phyloP scores from a whole-genome alignment of 30 jellyfish, hydroid and myxozoan species.

The Turritopsis rubra region DNA sequence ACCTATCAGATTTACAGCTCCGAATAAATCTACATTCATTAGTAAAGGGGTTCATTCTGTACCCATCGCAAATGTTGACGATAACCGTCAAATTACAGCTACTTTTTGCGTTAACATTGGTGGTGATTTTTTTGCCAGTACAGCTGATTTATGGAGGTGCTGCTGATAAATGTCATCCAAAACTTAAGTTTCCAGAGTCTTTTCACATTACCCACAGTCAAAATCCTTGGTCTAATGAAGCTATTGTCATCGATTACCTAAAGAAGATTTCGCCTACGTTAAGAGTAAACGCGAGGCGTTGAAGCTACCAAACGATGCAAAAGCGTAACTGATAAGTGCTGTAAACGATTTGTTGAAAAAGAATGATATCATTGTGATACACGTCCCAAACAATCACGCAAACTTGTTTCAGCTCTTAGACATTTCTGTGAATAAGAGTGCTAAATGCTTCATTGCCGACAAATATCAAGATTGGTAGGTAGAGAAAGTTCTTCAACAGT shows the following conservation, averaged over 20 bases:
- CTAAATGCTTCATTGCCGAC: too few relatives aligned
- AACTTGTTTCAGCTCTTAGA: too few relatives aligned
- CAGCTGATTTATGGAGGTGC: slow-evolving; percentile 38
- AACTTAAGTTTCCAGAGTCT: slow-evolving; percentile 8
- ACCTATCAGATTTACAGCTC: neutral
- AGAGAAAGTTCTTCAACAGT: too few relatives aligned
- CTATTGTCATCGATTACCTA: slow-evolving; percentile 26
- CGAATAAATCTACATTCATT: slow-evolving; percentile 29
- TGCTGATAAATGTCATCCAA: slow-evolving; percentile 41
- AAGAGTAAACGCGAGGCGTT: slow-evolving; percentile 14
- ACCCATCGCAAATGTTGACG: slow-evolving; percentile 45
- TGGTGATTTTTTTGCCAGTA: slow-evolving; percentile 46
- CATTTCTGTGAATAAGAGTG: too few relatives aligned
- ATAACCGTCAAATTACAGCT: slow-evolving; percentile 46
- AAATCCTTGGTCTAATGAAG: slow-evolving; percentile 40
- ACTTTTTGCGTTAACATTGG: slow-evolving; percentile 34
- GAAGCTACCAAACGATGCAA: slow-evolving; percentile 29
- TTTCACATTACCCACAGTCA: slow-evolving; percentile 45
- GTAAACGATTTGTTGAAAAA: too few relatives aligned
- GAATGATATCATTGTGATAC: too few relatives aligned
- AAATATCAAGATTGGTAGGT: too few relatives aligned
- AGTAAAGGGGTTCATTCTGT: slow-evolving; percentile 30
- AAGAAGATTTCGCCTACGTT: slow-evolving; percentile 11
- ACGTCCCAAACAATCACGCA: too few relatives aligned
- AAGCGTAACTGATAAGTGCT: too few relatives aligned